Evolutionary conservation across 2,113 vertebrate species (phyloP).

Genomic region (Mastomys natalensis): DNA sequence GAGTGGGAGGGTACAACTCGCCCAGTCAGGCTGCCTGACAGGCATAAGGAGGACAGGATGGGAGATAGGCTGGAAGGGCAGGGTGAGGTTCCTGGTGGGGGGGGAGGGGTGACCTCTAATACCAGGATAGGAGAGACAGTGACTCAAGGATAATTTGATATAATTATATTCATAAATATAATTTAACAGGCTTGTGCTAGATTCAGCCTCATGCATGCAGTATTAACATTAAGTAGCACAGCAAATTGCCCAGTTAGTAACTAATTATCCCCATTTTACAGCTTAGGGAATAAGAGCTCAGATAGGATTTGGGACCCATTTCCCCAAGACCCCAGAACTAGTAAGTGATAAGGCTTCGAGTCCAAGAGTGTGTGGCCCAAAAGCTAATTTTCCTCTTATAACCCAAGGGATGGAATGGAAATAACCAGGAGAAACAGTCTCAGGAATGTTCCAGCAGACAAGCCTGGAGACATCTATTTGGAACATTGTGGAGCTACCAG

Average conservation of each 20-base stretch:
- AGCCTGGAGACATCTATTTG: neutral
- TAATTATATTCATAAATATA: conserved; percentile 46
- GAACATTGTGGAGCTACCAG: neutral
- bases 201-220: neutral
- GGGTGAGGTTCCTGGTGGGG: neutral
- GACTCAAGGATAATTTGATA: conserved; percentile 28
- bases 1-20: neutral
- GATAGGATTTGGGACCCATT: neutral
- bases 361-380: neutral
- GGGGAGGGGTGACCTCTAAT: neutral
- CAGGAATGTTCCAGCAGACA: neutral
- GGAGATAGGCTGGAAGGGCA: neutral
- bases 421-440: neutral
- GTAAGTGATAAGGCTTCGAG: neutral
- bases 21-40: neutral
- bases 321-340: neutral
- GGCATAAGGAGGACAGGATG: neutral
- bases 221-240: neutral
- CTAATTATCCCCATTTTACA: neutral
- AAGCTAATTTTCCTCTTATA: neutral
- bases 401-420: neutral
- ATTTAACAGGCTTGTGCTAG: neutral
- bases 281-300: neutral
- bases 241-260: neutral
- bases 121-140: neutral